Conservation (phyloP, 2,113 vertebrate genomes). For the Lethenteron reissneri region DNA sequence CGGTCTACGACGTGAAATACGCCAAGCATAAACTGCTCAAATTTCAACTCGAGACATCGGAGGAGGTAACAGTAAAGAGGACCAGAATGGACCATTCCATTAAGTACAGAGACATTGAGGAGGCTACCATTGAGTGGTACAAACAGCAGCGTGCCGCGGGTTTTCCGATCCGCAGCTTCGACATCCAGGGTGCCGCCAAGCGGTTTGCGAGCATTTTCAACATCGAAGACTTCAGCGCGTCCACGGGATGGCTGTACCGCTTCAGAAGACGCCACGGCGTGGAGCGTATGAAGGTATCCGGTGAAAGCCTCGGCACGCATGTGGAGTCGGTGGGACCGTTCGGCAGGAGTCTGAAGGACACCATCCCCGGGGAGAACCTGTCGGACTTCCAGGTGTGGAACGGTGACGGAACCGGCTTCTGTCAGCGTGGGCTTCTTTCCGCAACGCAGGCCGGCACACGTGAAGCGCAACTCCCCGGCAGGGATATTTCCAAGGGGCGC, state of each 20-base stretch:
- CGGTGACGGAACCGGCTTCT: no score
- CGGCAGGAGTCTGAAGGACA: neutral
- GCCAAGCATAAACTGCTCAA: neutral
- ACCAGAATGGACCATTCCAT: neutral
- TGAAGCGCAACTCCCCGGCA: no score
- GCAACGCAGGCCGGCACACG: no score
- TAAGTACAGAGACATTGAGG: conserved; percentile 2
- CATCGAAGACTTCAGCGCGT: neutral
- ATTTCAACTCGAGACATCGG: neutral
- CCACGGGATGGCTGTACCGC: conserved; percentile 1
- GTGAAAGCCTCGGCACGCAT: neutral
- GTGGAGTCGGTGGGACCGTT: neutral
- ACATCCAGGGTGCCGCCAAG: conserved; percentile 1
- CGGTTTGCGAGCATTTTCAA: neutral
- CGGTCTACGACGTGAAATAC: conserved; percentile 3
- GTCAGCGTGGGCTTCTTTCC: no score
- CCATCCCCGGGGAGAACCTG: no score
- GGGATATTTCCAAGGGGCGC: no score
- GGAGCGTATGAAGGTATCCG: neutral
- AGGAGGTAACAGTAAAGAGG: neutral
- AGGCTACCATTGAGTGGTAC: neutral
- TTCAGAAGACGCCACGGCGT: conserved; percentile 1
- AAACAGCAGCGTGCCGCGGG: neutral
- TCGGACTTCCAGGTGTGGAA: no score
- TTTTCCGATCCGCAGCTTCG: neutral